A percentile compares a stretch with the other conserved stretches of the same genome.
phyloP scores from a whole-genome alignment of 1,140 invertebrate species.

The Leguminivora glycinivorella region DNA sequence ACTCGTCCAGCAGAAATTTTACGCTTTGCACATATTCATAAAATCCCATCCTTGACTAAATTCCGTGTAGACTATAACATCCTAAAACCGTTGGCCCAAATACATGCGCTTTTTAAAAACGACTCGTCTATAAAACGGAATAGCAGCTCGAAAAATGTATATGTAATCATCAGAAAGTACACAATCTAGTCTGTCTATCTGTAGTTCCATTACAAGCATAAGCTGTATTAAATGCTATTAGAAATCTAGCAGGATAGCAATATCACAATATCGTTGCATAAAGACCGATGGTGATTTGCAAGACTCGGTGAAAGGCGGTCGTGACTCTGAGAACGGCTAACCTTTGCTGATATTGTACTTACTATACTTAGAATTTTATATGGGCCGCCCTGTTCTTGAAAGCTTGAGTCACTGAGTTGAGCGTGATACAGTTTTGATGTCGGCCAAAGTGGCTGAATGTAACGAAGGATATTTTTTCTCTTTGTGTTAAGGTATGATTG shows the following conservation, averaged over 20 bases:
- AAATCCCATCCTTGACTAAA: too few species aligned
- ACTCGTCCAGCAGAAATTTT: too few species aligned
- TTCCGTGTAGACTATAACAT: too few species aligned
- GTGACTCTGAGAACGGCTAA: slow-evolving; percentile 14
- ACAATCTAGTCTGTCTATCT: not conserved
- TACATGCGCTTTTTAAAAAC: too few species aligned
- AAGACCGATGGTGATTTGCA: slow-evolving; percentile 21
- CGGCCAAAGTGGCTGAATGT: too few species aligned
- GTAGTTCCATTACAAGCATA: not conserved
- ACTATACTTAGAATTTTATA: not conserved
- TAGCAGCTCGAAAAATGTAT: not conserved
- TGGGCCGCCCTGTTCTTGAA: not conserved
- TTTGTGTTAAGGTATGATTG: too few species aligned
- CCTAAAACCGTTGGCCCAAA: too few species aligned
- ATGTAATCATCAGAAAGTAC: not conserved
- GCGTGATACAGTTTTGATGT: too few species aligned
- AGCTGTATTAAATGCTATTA: not conserved
- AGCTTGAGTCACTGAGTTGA: not conserved
- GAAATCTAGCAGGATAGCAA: not conserved
- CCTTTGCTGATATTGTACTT: slow-evolving; percentile 9
- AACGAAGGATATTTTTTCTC: too few species aligned
- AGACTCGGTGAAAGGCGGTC: slow-evolving; percentile 27
- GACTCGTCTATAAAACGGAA: not conserved
- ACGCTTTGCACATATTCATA: too few species aligned
- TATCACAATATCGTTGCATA: slow-evolving; percentile 22